phyloP scores from a whole-genome alignment of 1,140 invertebrate species.

The Trichonephila clavipes region DNA sequence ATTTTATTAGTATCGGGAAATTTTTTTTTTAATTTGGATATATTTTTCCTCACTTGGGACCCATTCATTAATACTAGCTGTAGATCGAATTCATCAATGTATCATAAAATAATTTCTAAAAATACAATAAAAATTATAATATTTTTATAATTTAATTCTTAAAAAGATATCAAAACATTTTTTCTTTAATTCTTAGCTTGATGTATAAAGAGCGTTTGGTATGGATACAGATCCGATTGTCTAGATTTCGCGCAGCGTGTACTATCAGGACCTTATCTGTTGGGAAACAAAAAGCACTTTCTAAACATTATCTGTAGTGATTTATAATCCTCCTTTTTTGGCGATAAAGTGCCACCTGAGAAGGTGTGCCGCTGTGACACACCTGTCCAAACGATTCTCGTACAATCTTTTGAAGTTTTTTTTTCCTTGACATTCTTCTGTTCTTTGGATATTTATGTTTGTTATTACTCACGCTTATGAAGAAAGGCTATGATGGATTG shows the following conservation, averaged over 20 bases:
- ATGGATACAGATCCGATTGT: background rate
- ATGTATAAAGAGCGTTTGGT: background rate
- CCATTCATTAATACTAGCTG: too few relatives aligned
- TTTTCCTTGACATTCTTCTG: too few relatives aligned
- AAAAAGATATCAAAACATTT: too few relatives aligned
- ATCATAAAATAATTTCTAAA: too few relatives aligned
- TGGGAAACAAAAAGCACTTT: constrained; percentile 11
- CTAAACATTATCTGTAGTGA: constrained; percentile 49
- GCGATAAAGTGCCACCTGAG: constrained; percentile 3
- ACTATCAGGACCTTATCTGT: background rate
- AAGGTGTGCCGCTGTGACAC: background rate
- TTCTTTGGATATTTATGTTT: too few relatives aligned
- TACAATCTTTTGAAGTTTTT: background rate
- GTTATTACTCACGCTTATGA: background rate
- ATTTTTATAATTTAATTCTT: too few relatives aligned
- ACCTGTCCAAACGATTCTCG: constrained; percentile 52
- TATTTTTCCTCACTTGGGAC: too few relatives aligned
- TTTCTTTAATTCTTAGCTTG: too few relatives aligned
- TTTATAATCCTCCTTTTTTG: constrained; percentile 36
- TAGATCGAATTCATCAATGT: too few relatives aligned
- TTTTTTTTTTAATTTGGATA: too few relatives aligned
- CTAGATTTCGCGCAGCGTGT: background rate
- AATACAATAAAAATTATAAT: too few relatives aligned
- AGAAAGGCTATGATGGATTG: background rate
- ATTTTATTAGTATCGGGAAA: too few relatives aligned